Percentiles rank a stretch among this genome's conserved stretches.
Conservation (phyloP, 1,140 invertebrate genomes). For the Phymastichus coffea region DNA sequence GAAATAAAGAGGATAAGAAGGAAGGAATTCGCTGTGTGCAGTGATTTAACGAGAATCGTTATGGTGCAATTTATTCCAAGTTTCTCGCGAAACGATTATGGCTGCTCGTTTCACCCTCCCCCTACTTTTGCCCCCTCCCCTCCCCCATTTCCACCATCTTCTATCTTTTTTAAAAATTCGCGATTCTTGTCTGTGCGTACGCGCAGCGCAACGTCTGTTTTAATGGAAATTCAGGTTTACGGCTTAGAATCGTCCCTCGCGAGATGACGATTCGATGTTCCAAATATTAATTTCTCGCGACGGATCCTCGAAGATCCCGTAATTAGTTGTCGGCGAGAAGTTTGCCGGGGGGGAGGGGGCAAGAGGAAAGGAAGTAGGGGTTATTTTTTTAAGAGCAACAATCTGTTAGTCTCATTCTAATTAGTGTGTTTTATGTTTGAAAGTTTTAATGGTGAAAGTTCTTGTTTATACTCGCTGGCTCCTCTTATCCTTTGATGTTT, state of each 20-base stretch:
- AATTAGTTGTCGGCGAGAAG: too few species aligned
- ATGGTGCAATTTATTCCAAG: constrained; percentile 32
- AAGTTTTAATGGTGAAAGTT: constrained; percentile 13
- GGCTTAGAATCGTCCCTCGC: constrained; percentile 23
- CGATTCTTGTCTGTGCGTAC: not conserved
- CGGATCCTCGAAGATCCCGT: too few species aligned
- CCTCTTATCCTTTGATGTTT: not conserved
- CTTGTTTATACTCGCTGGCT: not conserved
- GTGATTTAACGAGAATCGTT: constrained; percentile 31
- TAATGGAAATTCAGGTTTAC: constrained; percentile 35
- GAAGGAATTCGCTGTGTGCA: not conserved
- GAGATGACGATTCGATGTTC: too few species aligned
- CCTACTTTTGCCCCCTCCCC: not conserved
- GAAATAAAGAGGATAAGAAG: constrained; percentile 6
- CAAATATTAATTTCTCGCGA: too few species aligned
- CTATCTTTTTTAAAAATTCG: not conserved
- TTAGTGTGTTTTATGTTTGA: not conserved
- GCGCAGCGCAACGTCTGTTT: constrained; percentile 27
- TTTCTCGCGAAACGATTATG: constrained; percentile 34
- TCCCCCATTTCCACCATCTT: not conserved
- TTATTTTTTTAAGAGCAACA: too few species aligned
- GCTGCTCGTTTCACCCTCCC: constrained; percentile 11
- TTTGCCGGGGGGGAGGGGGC: too few species aligned
- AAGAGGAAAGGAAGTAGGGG: too few species aligned
- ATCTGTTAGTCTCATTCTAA: not conserved